These are phyloP conservation scores for Camponotus pennsylvanicus DNA, from an alignment of 1,140 invertebrate genomes.

Conservation along the genomic window DNA sequence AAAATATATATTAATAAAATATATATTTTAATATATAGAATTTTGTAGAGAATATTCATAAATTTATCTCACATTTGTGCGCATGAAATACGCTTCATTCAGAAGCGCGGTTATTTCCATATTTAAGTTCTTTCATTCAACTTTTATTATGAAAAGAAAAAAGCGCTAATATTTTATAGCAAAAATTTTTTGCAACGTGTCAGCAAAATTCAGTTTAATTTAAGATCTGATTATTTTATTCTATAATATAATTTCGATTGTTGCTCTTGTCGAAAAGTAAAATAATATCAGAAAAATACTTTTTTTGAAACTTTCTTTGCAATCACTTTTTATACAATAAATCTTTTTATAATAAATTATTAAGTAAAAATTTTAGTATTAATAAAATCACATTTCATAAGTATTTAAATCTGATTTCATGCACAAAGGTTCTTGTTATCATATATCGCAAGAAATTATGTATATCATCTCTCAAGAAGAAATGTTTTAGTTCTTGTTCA, in stretches of 20 bases:
- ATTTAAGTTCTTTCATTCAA: background rate
- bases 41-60: background rate
- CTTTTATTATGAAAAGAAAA: no score
- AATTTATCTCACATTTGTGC: background rate
- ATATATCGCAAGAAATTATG: background rate
- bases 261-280: no score
- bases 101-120: background rate
- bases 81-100: background rate
- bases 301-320: no score
- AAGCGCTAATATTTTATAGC: no score
- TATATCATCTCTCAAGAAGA: background rate
- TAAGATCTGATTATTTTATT: no score
- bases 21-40: background rate
- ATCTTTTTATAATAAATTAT: background rate
- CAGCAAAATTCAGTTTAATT: no score
- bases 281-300: no score
- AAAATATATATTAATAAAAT: background rate
- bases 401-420: constrained; percentile 3
- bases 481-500: background rate
- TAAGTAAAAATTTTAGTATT: background rate
- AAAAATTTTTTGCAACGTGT: no score
- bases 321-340: background rate
- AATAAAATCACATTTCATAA: background rate
- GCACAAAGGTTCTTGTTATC: background rate
- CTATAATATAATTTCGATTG: no score